Base-by-base conservation (phyloP, 2,113 vertebrate genomes). In the Ia io region DNA sequence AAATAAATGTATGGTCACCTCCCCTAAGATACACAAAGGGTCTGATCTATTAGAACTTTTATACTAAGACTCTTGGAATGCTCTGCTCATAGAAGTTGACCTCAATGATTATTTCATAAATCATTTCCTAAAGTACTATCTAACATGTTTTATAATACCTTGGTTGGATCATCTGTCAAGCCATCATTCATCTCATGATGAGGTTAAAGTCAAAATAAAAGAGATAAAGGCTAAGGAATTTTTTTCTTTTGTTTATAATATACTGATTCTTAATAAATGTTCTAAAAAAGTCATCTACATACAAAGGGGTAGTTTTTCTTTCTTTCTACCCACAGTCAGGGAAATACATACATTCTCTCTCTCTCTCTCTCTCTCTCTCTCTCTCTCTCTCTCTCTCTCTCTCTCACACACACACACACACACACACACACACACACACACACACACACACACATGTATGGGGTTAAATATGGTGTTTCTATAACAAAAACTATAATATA, bases 61-160 rank as follows among this genome's bases (percentile, higher is more conserved):
- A 10, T 71, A 61, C 22, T 51, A 59, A 67, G 80, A 76, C 22
- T 91, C 91, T 77, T 47, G 13, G 42, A 93, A 79, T 83, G 23
- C 9, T 93, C 13, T 35, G 1, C 32, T 67, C 49, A 35, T 79
- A 73, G 63, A 61, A 78, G 30, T 71, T 65, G 83, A 93, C 10
- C 30, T 44, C 70, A 82, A 49, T 11, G 3, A 79, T 47, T 95
- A 77, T 88, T 91, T 92, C 35, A 89, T 95, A 69, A 94, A 94
- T 90, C 14, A 37, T 61, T 97, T 47, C 42, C 17, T 87, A 94
- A 96, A 94, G 20, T 17, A 83, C 1, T 82, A 42, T 80, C 53
- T 61, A 90, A 78, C 96, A 65, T 80, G 30, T 79, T 93, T 69
- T 67, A 71, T 59, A 95, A 80, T 84, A 76, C 6, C 9, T 92